phyloP scores from a whole-genome alignment of 1,140 invertebrate genomes.

The Drosophila bocqueti region DNA sequence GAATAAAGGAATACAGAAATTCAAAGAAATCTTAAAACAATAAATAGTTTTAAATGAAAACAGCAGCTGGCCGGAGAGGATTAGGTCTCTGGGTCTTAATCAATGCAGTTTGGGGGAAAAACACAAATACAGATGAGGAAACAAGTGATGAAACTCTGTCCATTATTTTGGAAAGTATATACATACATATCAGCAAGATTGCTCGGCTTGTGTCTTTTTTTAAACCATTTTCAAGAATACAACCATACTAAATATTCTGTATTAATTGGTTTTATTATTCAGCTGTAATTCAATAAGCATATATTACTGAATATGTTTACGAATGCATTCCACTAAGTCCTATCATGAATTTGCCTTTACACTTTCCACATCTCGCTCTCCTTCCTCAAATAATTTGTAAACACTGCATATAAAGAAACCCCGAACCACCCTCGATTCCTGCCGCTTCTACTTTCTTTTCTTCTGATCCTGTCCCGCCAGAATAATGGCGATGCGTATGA shows the following conservation, averaged over 20 bases:
- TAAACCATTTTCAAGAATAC: background rate
- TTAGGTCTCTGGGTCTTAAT: background rate
- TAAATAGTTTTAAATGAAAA: background rate
- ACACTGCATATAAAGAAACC: background rate
- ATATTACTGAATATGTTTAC: background rate
- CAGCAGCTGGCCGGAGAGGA: background rate
- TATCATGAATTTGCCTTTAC: slow-evolving; percentile 5
- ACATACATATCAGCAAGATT: background rate
- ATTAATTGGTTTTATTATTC: background rate
- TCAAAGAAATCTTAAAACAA: slow-evolving; percentile 13
- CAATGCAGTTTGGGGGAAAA: background rate
- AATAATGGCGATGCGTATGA: slow-evolving; percentile 96
- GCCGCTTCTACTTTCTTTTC: slow-evolving; percentile 31
- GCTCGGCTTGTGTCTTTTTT: background rate
- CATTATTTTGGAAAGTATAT: background rate
- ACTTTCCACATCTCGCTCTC: background rate
- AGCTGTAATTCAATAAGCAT: background rate
- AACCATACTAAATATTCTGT: background rate
- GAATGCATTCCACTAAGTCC: background rate
- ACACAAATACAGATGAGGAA: background rate
- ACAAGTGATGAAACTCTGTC: background rate
- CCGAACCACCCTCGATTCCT: background rate
- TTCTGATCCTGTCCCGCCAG: slow-evolving; percentile 87
- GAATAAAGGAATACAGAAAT: slow-evolving; percentile 7
- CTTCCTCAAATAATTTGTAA: background rate